Evolutionary conservation across 2,113 vertebrate species (phyloP), one percentile per base, ranked within the genome.

Genomic region (Prochilodus magdalenae): DNA sequence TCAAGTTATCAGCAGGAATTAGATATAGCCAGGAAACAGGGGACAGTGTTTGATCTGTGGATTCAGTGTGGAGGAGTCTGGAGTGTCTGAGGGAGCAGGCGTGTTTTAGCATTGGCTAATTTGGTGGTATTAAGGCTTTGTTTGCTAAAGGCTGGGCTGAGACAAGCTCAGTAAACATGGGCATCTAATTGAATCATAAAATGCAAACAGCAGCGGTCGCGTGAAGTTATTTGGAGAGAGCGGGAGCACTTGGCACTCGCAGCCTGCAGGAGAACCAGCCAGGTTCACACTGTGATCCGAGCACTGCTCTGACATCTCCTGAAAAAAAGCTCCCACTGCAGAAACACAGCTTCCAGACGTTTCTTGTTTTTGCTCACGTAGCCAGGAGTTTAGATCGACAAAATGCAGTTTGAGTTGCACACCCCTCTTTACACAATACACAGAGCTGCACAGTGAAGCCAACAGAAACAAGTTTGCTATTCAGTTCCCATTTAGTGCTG

Each of bases 291-390:
- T 60, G 65, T 62, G 36, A 77, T 83, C 26, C 27, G 36, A 73
- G 75, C 18, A 24, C 57, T 51, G 6, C 53, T 36, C 67, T 83
- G 75, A 78, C 62, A 69, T 59, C 73, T 75, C 73, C 40, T 22
- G 51, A 33, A 62, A 40, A 77, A 71, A 22, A 10, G 27, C 75
- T 72, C 44, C 36, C 36, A 22, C 24, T 20, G 24, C 26, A 14
- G 22, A 13, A 51, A 40, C 33, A 11, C 29, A 24, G 75, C 81
- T 77, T 27, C 44, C 16, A 55, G 75, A 29, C 67, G 33, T 49
- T 11, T 53, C 24, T 24, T 33, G 29, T 36, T 36, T 72, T 51
- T 65, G 33, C 55, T 36, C 20, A 16, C 59, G 16, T 55, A 76
- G 44, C 57, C 44, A 47, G 57, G 57, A 77, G 55, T 77, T 60